Evolutionary conservation across 2,888 invertebrate species (phyloP).

Genomic region (Leptopilina drosophilae): DNA sequence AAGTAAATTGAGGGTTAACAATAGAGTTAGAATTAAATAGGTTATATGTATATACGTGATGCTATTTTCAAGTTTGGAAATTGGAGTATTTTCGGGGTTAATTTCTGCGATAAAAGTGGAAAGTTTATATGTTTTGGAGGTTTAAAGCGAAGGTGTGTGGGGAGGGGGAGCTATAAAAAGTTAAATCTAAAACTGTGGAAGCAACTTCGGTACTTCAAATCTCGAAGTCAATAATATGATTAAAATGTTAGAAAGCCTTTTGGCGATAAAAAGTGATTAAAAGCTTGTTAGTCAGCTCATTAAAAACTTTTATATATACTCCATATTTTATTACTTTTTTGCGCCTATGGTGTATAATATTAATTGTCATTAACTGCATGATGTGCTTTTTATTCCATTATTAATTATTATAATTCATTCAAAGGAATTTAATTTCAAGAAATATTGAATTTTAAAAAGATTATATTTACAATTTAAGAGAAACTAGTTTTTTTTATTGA

Average conservation of each 20-base stretch:
- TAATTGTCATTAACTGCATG: background rate
- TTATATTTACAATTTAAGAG: no score
- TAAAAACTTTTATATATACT: background rate
- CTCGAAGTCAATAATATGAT: constrained; percentile 25
- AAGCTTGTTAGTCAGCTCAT: constrained; percentile 4
- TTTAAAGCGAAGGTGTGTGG: no score
- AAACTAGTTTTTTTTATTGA: no score
- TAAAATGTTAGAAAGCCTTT: constrained; percentile 18
- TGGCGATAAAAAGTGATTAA: background rate
- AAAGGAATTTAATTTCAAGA: no score
- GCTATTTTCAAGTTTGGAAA: background rate
- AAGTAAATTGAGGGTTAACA: background rate
- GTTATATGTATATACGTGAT: background rate
- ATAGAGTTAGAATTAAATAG: background rate
- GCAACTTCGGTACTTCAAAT: constrained; percentile 3
- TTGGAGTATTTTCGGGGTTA: background rate
- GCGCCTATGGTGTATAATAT: background rate
- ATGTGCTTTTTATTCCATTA: no score
- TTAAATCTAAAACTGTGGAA: constrained; percentile 24
- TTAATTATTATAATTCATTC: no score
- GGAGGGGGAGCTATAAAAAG: background rate
- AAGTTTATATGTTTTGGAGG: background rate
- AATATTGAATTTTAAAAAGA: no score
- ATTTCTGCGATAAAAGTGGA: background rate
- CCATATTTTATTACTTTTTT: background rate